These are phyloP conservation scores for Chiloscyllium punctatum DNA, from an alignment of 2,797 vertebrate genomes.

Conservation along the genomic window DNA sequence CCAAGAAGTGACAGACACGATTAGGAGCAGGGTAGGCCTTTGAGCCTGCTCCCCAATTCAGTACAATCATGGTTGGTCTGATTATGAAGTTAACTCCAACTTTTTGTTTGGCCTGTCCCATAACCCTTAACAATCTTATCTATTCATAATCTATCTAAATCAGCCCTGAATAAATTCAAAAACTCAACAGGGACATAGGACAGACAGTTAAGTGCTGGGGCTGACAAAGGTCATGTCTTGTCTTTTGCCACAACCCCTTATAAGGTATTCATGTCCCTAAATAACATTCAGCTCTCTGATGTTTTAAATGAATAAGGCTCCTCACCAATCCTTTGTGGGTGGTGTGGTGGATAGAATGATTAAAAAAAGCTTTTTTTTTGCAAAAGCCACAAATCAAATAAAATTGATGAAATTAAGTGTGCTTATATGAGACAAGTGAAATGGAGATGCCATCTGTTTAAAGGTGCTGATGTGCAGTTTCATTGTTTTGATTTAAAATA, in stretches of 20 bases:
- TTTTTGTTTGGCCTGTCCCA: no score
- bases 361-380: no score
- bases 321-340: neutral
- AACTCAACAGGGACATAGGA: no score
- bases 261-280: neutral
- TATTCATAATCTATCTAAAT: no score
- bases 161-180: no score
- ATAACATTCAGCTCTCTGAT: neutral
- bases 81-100: no score
- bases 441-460: neutral
- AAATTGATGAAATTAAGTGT: neutral
- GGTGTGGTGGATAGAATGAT: neutral
- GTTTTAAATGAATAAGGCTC: neutral
- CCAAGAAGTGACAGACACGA: neutral
- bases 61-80: no score
- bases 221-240: neutral
- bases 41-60: no score
- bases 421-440: neutral
- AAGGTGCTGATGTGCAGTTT: slow-evolving; percentile 7
- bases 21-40: no score
- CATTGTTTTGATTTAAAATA: slow-evolving; percentile 14
- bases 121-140: no score
- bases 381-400: neutral
- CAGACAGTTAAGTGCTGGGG: neutral
- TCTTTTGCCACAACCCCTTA: neutral